A percentile compares a stretch with the other conserved stretches of the same genome.
Conservation (phyloP, 23 tunicate species). For the Styela plicata region DNA sequence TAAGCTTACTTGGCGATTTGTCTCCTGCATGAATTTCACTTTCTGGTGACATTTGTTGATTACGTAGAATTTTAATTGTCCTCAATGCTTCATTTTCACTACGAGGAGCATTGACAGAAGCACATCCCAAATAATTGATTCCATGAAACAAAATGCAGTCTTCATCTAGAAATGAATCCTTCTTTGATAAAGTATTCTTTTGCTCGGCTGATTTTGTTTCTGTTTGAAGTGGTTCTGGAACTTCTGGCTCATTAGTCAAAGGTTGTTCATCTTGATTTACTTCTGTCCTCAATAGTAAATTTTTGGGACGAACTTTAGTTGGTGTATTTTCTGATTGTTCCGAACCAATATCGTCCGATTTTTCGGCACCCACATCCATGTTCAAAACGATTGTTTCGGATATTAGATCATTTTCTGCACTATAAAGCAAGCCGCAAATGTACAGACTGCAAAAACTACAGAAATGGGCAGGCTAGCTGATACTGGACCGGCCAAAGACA, state of each 20-base stretch:
- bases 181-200: not conserved
- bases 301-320: not conserved
- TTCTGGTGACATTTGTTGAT: conserved; percentile 30
- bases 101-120: conserved; percentile 61
- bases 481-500: too few relatives aligned
- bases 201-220: not conserved
- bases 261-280: not conserved
- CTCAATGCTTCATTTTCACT: conserved; percentile 51
- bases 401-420: too few relatives aligned
- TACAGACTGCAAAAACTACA: too few relatives aligned
- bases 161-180: conserved; percentile 35
- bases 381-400: too few relatives aligned
- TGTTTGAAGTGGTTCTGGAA: not conserved
- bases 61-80: conserved; percentile 50
- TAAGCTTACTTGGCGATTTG: conserved; percentile 18
- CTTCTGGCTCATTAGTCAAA: not conserved
- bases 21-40: conserved; percentile 1
- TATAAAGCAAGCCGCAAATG: too few relatives aligned
- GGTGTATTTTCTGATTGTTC: not conserved
- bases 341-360: not conserved
- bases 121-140: conserved; percentile 76
- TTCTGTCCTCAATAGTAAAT: not conserved
- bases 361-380: not conserved
- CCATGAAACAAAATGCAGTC: conserved; percentile 75
- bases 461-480: too few relatives aligned